A percentile compares a stretch with the other conserved stretches of the same genome.
Conservation (phyloP, 2,113 vertebrate genomes). For the Gasterosteus aculeatus region DNA sequence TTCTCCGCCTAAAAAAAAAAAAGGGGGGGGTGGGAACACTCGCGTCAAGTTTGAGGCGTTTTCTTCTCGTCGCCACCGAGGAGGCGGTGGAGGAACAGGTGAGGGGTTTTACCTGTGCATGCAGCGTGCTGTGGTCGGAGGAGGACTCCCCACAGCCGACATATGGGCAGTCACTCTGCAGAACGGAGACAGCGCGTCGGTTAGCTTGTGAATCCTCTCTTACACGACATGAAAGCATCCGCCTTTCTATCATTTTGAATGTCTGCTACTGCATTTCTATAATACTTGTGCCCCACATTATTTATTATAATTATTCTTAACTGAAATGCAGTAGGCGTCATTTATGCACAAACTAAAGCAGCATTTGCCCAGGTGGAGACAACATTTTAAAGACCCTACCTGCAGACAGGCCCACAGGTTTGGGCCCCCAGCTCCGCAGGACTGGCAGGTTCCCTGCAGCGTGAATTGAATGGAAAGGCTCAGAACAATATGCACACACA, state of each 20-base stretch:
- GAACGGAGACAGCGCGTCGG: slow-evolving; percentile 3
- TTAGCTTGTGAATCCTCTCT: neutral
- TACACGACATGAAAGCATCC: neutral
- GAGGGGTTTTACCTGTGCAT: slow-evolving; percentile 88
- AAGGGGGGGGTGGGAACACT: neutral
- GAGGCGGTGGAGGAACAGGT: no score
- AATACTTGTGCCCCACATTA: slow-evolving; percentile 6
- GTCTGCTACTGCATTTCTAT: neutral
- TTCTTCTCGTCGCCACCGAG: neutral
- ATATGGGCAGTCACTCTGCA: slow-evolving; percentile 89
- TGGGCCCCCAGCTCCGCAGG: slow-evolving; percentile 92
- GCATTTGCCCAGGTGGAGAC: neutral
- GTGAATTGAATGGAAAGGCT: neutral
- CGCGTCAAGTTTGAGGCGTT: neutral
- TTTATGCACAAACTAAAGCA: neutral
- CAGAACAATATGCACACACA: neutral
- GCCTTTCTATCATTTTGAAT: neutral
- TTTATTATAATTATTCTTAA: slow-evolving; percentile 36
- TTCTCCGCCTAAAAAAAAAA: slow-evolving; percentile 83
- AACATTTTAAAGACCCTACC: slow-evolving; percentile 77
- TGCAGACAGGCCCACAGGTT: slow-evolving; percentile 99
- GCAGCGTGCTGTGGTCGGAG: slow-evolving; percentile 95
- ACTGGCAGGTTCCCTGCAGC: slow-evolving; percentile 92
- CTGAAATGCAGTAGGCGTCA: neutral
- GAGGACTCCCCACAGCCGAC: slow-evolving; percentile 97